phyloP scores from a whole-genome alignment of 2,797 vertebrate species.

The Babyrousa celebensis region DNA sequence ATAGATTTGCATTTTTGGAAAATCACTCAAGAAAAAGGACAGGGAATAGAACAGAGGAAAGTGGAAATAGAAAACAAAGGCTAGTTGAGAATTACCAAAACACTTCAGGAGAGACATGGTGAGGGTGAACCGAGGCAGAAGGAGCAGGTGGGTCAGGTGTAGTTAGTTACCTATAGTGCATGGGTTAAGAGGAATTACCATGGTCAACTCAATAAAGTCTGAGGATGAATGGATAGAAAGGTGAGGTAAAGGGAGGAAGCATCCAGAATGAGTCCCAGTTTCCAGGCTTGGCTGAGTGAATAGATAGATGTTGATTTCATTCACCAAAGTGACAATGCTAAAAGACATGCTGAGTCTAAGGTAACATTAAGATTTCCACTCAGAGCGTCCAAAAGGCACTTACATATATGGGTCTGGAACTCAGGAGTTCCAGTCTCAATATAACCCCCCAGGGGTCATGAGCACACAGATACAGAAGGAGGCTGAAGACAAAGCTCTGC shows the following conservation, averaged over 20 bases:
- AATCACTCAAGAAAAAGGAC: neutral
- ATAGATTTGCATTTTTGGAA: neutral
- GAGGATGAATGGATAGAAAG: neutral
- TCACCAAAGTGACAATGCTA: neutral
- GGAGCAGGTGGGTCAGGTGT: neutral
- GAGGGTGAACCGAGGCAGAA: neutral
- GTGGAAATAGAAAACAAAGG: neutral
- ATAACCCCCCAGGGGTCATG: neutral
- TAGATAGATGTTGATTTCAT: neutral
- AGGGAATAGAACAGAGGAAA: slow-evolving; percentile 13
- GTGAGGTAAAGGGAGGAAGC: no score
- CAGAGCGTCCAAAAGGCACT: neutral
- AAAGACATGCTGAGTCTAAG: neutral
- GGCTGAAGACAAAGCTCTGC: neutral
- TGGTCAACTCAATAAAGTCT: neutral
- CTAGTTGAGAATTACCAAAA: neutral
- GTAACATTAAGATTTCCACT: neutral
- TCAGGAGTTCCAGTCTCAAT: neutral
- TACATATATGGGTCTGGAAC: neutral
- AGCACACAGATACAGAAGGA: neutral
- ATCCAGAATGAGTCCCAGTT: neutral
- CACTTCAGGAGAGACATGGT: neutral
- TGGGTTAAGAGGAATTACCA: rapidly evolving
- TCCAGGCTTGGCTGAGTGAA: neutral
- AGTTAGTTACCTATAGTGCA: neutral